Conservation (phyloP, 92 coral and sea anemone species). For the Zoanthus gigantus region DNA sequence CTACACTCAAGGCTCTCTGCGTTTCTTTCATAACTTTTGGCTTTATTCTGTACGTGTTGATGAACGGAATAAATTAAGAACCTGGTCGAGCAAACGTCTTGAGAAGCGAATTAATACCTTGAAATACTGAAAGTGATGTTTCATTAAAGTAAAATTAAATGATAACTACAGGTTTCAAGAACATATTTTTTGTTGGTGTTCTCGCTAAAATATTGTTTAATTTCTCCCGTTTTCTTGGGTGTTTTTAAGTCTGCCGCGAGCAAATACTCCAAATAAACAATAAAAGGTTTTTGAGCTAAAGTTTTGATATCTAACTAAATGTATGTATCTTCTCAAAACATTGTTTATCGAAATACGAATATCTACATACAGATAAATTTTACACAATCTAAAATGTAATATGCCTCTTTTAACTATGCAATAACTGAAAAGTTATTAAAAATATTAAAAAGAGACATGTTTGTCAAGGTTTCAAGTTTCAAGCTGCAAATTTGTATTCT, state of each 20-base stretch:
- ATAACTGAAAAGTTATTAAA: background rate
- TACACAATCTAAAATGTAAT: background rate
- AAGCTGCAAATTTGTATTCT: constrained; percentile 7
- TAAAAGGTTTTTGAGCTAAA: background rate
- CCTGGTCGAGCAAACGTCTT: background rate
- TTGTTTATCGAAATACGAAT: background rate
- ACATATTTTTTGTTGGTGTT: background rate
- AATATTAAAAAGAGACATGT: background rate
- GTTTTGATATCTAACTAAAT: constrained; percentile 11
- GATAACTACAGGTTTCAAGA: background rate
- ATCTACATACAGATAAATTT: background rate
- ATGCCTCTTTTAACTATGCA: background rate
- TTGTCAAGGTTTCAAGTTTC: background rate
- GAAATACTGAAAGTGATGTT: background rate
- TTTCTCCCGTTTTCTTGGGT: background rate
- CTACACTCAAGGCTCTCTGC: background rate
- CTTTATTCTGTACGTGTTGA: background rate
- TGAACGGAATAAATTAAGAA: background rate
- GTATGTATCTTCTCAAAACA: background rate
- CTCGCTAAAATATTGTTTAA: background rate
- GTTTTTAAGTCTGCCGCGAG: background rate
- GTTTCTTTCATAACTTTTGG: background rate
- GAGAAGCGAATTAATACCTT: no score
- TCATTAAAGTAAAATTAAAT: background rate
- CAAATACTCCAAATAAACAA: background rate